Base-by-base conservation (phyloP, 2,797 vertebrate species). In the Fundulus diaphanus region DNA sequence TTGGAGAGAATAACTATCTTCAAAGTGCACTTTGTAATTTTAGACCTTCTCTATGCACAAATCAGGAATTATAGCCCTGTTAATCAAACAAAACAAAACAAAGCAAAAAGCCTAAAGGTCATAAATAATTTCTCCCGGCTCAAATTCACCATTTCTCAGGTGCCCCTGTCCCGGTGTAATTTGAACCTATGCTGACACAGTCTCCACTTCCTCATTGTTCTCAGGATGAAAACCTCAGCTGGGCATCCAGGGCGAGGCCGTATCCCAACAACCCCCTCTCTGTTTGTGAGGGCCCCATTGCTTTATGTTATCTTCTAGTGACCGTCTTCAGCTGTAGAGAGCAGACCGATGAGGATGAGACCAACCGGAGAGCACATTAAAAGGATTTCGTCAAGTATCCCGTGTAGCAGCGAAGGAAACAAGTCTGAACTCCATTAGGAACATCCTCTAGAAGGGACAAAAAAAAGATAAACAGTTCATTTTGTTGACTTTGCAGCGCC, bases 271-370 rank as follows among this genome's bases (percentile, higher is more conserved):
- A 33, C 48, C 29, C 33, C 29, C 33, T 54, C 57, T 4, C 54
- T 77, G 49, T 84, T 83, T 79, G 71, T 79, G 33, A 56, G 44
- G 54, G 71, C 63, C 73, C 49, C 46, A 69, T 70, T 78, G 27
- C 67, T 59, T 42, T 49, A 7, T 61, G 40, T 56, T 48, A 52
- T 11, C 74, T 81, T 81, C 52, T 35, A 16, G 35, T 68, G 73
- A 79, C 59, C 74, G 54, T 78, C 73, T 80, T 75, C 51, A 71
- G 73, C 74, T 83, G 74, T 77, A 56, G 76, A 70, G 72, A 68
- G 69, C 71, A 82, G 77, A 84, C 79, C 51, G 84, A 82, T 82
- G 66, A 65, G 52, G 65, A 54, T 9, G 24, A 54, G 52, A 82
- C 81, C 22, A 78, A 57, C 37, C 70, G 68, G 54, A 77, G 35